Percentiles rank a stretch among this genome's conserved stretches.
These are phyloP conservation scores for Lophura nycthemera DNA, from an alignment of 2,113 vertebrate genomes.

Conservation along the genomic window DNA sequence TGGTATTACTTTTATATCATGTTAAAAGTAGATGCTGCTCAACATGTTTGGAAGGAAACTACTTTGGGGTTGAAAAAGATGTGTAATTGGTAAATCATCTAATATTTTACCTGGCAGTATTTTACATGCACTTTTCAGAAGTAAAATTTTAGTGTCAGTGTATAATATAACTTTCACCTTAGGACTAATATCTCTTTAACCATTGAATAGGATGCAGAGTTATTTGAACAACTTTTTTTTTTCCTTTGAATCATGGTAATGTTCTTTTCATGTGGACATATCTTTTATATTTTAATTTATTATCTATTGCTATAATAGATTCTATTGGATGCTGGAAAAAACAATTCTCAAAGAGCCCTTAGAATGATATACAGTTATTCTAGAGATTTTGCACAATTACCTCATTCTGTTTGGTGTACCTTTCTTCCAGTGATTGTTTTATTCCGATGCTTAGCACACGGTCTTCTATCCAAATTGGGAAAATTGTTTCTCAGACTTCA, in stretches of 20 bases:
- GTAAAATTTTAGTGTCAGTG: constrained; percentile 53
- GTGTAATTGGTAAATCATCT: constrained; percentile 57
- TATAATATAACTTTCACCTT: constrained; percentile 42
- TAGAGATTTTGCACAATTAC: constrained; percentile 74
- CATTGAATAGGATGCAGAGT: constrained; percentile 32
- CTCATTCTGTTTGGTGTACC: constrained; percentile 68
- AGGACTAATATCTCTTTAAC: constrained; percentile 49
- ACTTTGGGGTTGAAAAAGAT: constrained; percentile 64
- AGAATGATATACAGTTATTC: constrained; percentile 55
- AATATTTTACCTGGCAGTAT: constrained; percentile 66
- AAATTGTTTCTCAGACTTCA: constrained; percentile 7
- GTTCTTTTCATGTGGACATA: constrained; percentile 67
- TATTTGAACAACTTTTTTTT: constrained; percentile 29
- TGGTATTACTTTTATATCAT: constrained; percentile 69
- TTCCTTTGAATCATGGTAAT: constrained; percentile 54
- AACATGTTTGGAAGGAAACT: constrained; percentile 73
- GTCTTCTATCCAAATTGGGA: constrained; percentile 25
- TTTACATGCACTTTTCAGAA: constrained; percentile 72
- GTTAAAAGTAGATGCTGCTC: constrained; percentile 71
- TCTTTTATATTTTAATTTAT: constrained; percentile 75
- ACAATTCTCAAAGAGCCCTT: constrained; percentile 55
- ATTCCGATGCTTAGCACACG: constrained; percentile 14
- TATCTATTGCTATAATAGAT: constrained; percentile 48
- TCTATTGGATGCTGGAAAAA: constrained; percentile 61
- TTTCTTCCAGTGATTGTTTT: constrained; percentile 66